Evolutionary conservation across 2,888 invertebrate genomes (phyloP).

Genomic region (Odontomyia ornata): DNA sequence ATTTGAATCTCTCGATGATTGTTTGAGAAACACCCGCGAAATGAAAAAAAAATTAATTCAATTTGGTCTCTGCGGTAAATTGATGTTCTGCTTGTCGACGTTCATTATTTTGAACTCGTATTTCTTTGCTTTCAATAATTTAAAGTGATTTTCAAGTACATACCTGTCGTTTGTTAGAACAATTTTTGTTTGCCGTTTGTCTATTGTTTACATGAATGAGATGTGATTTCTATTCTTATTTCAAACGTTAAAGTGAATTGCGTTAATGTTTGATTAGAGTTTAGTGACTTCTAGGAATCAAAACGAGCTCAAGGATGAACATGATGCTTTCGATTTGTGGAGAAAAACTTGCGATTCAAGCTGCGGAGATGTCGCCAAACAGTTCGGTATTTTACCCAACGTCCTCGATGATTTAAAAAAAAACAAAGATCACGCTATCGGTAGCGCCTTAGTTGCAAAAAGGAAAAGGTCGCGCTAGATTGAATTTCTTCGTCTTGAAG

Average conservation of each 20-base stretch:
- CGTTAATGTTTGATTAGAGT: not conserved
- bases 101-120: not conserved
- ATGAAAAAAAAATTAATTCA: no score
- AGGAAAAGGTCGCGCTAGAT: not conserved
- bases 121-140: not conserved
- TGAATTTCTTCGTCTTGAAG: slow-evolving; percentile 35
- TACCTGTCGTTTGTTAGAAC: not conserved
- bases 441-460: not conserved
- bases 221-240: not conserved
- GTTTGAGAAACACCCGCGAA: no score
- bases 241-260: not conserved
- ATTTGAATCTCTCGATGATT: no score
- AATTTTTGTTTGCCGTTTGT: not conserved
- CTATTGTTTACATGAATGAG: no score
- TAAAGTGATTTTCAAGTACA: not conserved
- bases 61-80: not conserved
- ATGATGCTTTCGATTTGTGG: not conserved
- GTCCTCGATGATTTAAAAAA: not conserved
- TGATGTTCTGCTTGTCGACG: not conserved
- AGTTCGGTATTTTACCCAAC: not conserved
- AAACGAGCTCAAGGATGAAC: not conserved
- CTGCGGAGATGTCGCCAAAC: not conserved
- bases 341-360: not conserved
- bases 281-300: not conserved
- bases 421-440: not conserved